These are phyloP conservation scores for Eutrigla gurnardus DNA, from an alignment of 2,797 vertebrate genomes.

Conservation along the genomic window DNA sequence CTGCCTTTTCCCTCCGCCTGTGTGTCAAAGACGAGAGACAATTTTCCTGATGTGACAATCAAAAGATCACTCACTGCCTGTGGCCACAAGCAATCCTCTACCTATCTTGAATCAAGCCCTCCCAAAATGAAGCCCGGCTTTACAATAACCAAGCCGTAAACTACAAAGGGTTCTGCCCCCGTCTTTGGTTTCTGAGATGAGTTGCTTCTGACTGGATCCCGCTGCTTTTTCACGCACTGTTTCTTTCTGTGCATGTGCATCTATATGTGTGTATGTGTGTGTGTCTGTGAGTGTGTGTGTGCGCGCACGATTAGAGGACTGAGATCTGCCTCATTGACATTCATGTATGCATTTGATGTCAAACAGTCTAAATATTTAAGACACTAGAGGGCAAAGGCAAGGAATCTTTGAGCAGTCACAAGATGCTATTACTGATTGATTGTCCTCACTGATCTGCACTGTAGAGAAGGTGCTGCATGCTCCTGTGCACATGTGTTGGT, in stretches of 20 bases:
- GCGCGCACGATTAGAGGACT: conserved; percentile 37
- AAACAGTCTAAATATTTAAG: conserved; percentile 82
- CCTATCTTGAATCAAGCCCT: conserved; percentile 35
- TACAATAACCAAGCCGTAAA: conserved; percentile 36
- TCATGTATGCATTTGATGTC: conserved; percentile 83
- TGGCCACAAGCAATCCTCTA: conserved; percentile 40
- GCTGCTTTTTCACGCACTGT: conserved; percentile 24
- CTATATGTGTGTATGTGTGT: conserved; percentile 6
- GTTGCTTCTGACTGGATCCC: conserved; percentile 43
- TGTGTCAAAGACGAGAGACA: conserved; percentile 39
- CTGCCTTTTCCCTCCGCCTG: background rate
- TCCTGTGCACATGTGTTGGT: conserved; percentile 18
- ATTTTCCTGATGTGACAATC: conserved; percentile 58
- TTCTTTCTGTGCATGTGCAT: conserved; percentile 12
- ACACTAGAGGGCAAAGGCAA: conserved; percentile 74
- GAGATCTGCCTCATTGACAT: conserved; percentile 75
- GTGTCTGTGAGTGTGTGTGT: conserved; percentile 8
- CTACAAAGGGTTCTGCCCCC: conserved; percentile 26
- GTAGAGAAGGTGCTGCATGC: conserved; percentile 23
- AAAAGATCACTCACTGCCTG: conserved; percentile 37
- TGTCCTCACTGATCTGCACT: conserved; percentile 43
- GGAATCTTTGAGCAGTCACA: conserved; percentile 57
- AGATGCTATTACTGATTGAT: conserved; percentile 73
- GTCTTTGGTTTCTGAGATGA: conserved; percentile 44
- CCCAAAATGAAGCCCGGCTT: conserved; percentile 46